A percentile compares a stretch with the other conserved stretches of the same genome.
phyloP scores from a whole-genome alignment of 2,113 vertebrate species.

The Apteryx owenii region DNA sequence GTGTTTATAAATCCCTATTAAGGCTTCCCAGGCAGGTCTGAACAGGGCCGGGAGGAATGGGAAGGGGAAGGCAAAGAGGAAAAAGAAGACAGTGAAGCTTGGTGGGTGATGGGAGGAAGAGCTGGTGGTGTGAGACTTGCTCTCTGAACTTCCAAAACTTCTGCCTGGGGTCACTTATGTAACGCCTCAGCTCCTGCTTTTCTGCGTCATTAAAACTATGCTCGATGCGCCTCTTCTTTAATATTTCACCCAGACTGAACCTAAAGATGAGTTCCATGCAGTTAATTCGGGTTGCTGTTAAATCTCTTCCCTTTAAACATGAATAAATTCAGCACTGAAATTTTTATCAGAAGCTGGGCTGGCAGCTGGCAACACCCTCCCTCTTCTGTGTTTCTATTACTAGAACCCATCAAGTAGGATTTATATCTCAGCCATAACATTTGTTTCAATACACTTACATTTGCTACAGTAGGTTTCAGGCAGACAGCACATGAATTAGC shows the following conservation, averaged over 20 bases:
- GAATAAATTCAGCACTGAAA: background rate
- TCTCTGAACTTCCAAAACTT: background rate
- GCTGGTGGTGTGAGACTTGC: background rate
- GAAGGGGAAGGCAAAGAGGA: background rate
- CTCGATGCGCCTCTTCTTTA: background rate
- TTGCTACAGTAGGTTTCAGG: slow-evolving; percentile 4
- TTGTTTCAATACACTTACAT: background rate
- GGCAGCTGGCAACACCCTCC: background rate
- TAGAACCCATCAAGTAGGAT: background rate
- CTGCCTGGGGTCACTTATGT: background rate
- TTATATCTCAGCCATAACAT: background rate
- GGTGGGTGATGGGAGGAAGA: background rate
- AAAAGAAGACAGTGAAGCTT: background rate
- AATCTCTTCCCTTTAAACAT: background rate
- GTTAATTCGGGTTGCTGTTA: background rate
- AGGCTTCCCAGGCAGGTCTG: background rate
- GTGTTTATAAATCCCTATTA: background rate
- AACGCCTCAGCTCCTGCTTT: background rate
- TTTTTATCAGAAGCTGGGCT: background rate
- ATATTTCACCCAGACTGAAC: background rate
- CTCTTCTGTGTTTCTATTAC: slow-evolving; percentile 5
- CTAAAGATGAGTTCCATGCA: background rate
- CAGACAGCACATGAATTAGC: slow-evolving; percentile 16
- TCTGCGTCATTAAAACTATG: background rate
- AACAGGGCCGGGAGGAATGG: background rate